These are phyloP conservation scores for Arctocebus calabarensis DNA, from an alignment of 2,797 vertebrate species.

Conservation along the genomic window DNA sequence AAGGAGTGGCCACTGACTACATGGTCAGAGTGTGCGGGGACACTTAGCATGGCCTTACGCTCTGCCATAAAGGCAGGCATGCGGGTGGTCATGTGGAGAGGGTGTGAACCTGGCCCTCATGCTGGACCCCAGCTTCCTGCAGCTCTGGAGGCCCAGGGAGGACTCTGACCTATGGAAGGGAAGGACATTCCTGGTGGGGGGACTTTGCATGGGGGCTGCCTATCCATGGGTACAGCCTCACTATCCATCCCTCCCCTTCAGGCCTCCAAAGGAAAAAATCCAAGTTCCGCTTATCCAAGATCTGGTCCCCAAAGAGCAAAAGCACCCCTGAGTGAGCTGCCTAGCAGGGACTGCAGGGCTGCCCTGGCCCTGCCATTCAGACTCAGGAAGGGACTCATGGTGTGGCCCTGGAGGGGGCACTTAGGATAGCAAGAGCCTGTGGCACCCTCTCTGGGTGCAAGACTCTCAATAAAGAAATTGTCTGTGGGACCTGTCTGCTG, in stretches of 20 bases:
- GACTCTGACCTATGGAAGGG: accelerated
- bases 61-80: accelerated
- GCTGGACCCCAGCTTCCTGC: background rate
- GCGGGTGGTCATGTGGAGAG: accelerated
- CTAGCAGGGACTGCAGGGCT: background rate
- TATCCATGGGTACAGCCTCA: accelerated
- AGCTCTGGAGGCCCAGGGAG: background rate
- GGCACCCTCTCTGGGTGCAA: background rate
- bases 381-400: background rate
- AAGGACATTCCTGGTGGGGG: accelerated
- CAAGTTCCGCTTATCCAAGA: slow-evolving; percentile 81
- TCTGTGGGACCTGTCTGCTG: background rate
- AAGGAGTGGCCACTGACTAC: background rate
- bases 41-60: background rate
- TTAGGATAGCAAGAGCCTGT: accelerated
- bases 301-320: slow-evolving; percentile 85
- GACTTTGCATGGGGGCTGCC: too few relatives aligned
- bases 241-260: slow-evolving; percentile 33
- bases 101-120: background rate
- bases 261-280: slow-evolving; percentile 85
- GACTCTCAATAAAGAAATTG: slow-evolving; percentile 61
- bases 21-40: background rate
- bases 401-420: background rate
- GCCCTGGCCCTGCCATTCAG: background rate
- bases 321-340: slow-evolving; percentile 63